A percentile compares a stretch with the other conserved stretches of the same genome.
These are phyloP conservation scores for Craniophora ligustri DNA, from an alignment of 2,888 invertebrate genomes.

Conservation along the genomic window DNA sequence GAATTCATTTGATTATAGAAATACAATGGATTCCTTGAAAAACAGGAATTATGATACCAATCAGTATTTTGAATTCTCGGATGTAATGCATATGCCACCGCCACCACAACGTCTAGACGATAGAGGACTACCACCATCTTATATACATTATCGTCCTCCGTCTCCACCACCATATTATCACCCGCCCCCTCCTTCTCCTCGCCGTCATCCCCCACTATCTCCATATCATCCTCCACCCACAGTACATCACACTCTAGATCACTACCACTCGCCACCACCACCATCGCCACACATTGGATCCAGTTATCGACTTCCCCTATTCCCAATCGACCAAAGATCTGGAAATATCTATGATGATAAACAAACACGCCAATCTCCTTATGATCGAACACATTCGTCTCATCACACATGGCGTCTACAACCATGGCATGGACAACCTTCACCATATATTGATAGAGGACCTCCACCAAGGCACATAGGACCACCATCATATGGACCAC, in stretches of 20 bases:
- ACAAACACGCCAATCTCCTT: constrained; percentile 34
- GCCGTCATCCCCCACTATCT: constrained; percentile 6
- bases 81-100: neutral
- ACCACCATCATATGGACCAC: constrained; percentile 28
- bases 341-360: constrained; percentile 26
- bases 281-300: constrained; percentile 31
- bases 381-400: constrained; percentile 21
- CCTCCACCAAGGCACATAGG: constrained; percentile 8
- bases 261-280: constrained; percentile 27
- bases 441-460: constrained; percentile 19
- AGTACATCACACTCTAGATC: too few species aligned
- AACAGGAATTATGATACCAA: constrained; percentile 8
- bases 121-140: neutral
- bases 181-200: constrained; percentile 12
- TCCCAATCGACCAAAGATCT: constrained; percentile 4
- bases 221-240: constrained; percentile 7
- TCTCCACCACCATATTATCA: constrained; percentile 1
- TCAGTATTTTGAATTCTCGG: constrained; percentile 10
- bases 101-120: constrained; percentile 5
- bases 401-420: constrained; percentile 23
- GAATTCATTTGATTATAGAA: constrained; percentile 2
- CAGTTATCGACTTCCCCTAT: constrained; percentile 21
- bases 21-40: neutral
- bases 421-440: too few species aligned
- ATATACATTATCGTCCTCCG: neutral